Conservation (phyloP, 1,140 invertebrate species). For the Pseudachorutes palmiensis region DNA sequence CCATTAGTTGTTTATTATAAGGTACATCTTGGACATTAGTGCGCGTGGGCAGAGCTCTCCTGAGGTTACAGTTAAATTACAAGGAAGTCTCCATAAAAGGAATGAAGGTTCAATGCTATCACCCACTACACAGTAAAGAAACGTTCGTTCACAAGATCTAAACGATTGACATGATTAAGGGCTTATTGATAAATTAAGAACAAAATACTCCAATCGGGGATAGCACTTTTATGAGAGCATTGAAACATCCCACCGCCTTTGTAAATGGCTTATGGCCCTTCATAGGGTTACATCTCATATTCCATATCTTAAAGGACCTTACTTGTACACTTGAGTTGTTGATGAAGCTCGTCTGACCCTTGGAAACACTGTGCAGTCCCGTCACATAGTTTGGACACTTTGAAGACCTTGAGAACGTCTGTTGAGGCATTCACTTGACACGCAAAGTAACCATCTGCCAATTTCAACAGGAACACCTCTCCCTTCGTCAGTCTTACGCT, state of each 20-base stretch:
- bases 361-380: background rate
- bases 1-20: background rate
- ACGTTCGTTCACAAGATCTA: background rate
- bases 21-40: background rate
- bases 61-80: slow-evolving; percentile 1
- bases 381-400: slow-evolving; percentile 9
- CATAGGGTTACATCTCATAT: background rate
- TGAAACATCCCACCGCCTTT: background rate
- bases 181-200: too few species aligned
- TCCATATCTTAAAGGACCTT: background rate
- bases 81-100: background rate
- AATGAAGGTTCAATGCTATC: slow-evolving; percentile 9
- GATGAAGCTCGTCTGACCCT: slow-evolving; percentile 10
- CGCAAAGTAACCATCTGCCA: slow-evolving; percentile 14
- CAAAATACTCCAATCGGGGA: background rate
- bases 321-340: slow-evolving; percentile 11
- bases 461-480: slow-evolving; percentile 11
- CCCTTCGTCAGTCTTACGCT: slow-evolving; percentile 4
- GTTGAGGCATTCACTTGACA: slow-evolving; percentile 13
- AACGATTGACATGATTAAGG: too few species aligned
- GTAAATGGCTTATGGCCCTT: background rate
- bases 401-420: slow-evolving; percentile 8
- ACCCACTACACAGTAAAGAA: background rate
- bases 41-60: background rate
- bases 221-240: background rate